Percentiles rank a stretch among this genome's conserved stretches.
Conservation (phyloP, 2,113 vertebrate species). For the Neotragus pygmaeus region DNA sequence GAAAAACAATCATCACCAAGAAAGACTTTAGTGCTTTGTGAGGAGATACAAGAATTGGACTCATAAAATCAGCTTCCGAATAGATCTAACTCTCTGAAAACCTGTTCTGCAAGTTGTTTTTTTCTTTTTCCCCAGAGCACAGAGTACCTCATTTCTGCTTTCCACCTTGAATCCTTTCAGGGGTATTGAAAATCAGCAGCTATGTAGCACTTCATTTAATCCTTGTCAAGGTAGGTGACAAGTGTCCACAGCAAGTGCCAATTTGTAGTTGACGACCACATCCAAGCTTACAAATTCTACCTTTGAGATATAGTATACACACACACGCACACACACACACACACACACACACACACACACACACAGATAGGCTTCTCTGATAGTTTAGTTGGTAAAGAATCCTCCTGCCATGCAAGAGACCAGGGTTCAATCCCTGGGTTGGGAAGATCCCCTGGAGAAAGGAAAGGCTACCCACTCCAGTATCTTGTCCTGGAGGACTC, state of each 20-base stretch:
- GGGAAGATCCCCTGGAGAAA: too few relatives aligned
- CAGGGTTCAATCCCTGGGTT: neutral
- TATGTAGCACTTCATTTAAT: neutral
- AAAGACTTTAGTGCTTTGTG: neutral
- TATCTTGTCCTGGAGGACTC: too few relatives aligned
- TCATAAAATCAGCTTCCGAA: neutral
- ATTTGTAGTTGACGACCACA: neutral
- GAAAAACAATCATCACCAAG: neutral
- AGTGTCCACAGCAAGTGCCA: neutral
- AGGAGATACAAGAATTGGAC: neutral
- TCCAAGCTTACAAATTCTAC: neutral
- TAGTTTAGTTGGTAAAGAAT: neutral
- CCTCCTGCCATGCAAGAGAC: neutral
- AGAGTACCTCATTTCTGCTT: neutral
- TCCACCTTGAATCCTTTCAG: neutral
- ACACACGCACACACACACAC: fast-evolving
- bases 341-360: neutral
- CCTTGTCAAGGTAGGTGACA: neutral
- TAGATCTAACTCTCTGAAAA: neutral
- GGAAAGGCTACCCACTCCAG: too few relatives aligned
- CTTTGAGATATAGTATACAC: neutral
- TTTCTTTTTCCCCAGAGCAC: neutral
- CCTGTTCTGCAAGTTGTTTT: neutral
- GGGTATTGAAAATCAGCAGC: neutral
- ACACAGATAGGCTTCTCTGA: neutral